Evolutionary conservation across 2,797 vertebrate genomes (phyloP).

Genomic region (Spinibarbus caldwelli): DNA sequence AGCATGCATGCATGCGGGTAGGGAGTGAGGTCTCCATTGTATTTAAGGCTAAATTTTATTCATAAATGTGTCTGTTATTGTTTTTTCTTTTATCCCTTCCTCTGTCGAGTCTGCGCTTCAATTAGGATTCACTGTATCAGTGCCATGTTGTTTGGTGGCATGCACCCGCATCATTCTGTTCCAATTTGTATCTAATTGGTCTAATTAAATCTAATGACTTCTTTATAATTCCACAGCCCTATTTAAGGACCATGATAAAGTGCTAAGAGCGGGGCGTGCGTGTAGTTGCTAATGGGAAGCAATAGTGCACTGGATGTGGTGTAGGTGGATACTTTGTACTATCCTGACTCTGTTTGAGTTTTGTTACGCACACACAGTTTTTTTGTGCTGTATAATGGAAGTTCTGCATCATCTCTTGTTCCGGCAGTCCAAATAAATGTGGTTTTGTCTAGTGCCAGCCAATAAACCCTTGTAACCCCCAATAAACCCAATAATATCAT

Average conservation of each 20-base stretch:
- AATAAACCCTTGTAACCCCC: constrained; percentile 40
- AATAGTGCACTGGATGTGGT: constrained; percentile 48
- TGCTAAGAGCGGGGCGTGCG: constrained; percentile 48
- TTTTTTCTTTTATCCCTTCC: neutral
- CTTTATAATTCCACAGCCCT: constrained; percentile 58
- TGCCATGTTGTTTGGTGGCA: constrained; percentile 57
- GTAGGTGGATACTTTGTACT: constrained; percentile 44
- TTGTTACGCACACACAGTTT: neutral
- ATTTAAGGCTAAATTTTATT: neutral
- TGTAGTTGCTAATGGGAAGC: constrained; percentile 50
- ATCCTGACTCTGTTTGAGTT: constrained; percentile 16
- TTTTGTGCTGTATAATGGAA: constrained; percentile 3
- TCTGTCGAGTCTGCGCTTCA: constrained; percentile 15
- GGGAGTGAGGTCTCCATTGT: neutral
- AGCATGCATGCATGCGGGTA: constrained; percentile 3
- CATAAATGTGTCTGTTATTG: neutral
- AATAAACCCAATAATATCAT: constrained; percentile 38
- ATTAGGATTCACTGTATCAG: constrained; percentile 51
- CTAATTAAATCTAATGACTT: constrained; percentile 64
- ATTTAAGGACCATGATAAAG: constrained; percentile 61
- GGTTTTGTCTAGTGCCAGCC: constrained; percentile 49
- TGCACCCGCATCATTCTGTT: constrained; percentile 57
- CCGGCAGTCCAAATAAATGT: constrained; percentile 47
- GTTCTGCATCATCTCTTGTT: constrained; percentile 13
- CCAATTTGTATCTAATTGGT: constrained; percentile 60